Evolutionary conservation across 2,888 invertebrate species (phyloP), one percentile per base, ranked within the genome.

Genomic region (Cataglyphis rosenhaueri): DNA sequence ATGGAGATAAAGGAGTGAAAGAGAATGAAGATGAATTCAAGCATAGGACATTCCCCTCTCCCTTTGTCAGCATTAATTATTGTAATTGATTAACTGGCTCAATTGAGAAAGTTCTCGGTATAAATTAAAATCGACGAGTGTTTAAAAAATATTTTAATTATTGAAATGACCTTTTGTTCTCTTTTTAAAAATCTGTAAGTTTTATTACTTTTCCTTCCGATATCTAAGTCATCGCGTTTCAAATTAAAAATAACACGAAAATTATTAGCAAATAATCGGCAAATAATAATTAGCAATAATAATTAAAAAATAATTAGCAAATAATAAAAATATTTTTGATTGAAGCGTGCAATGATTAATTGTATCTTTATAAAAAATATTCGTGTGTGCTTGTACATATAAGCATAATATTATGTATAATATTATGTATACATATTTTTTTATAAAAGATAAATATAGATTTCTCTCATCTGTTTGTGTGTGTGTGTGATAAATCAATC

Each of bases 11-110:
- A 18, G 9, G 21, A 55, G 52, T 38, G 15, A 62, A 15, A 21
- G 21, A 59, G 38, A 59, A 48, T 25, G 25, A 48, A 25, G 38
- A 25, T 52, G 64, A 88, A 83, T 88, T 83, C 65, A 81, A 86
- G 59, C 41, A 12, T n/a, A 44, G 55, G 32, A 57, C 41, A 41
- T 52, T 78, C 76, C 76, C 76, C 25, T 86, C 82, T 76, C 79
- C 76, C 85, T 79, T 48, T 66, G 64, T 32, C 82, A 85, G 84
- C 86, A 83, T 92, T 92, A 93, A 93, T 92, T 92, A 91, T 89
- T 86, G 88, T 91, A 92, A 93, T 92, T 92, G 92, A 82, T 89
- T 92, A 92, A 92, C 92, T 92, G 92, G 81, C 88, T 91, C 92
- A 91, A 92, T 92, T 91, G 91, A 89, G 90, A 91, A 91, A 92